Evolutionary conservation across 2,113 vertebrate genomes (phyloP).

Genomic region (Oncorhynchus nerka): DNA sequence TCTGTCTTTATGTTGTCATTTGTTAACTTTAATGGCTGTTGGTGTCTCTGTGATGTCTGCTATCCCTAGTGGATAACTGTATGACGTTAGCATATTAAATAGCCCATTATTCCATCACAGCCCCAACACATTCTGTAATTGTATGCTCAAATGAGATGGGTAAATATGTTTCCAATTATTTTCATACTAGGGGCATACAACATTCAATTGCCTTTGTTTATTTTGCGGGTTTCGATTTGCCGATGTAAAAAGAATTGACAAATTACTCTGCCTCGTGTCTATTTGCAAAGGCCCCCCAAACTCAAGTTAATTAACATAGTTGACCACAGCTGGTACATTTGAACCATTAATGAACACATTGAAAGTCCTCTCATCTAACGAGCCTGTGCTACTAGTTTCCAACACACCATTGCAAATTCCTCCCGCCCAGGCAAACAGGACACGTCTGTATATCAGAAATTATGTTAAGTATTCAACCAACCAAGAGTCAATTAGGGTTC

Average conservation of each 20-base stretch:
- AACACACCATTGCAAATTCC: no score
- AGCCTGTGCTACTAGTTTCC: neutral
- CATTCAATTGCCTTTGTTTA: neutral
- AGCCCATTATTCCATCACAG: neutral
- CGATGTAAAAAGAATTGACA: neutral
- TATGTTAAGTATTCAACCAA: conserved; percentile 48
- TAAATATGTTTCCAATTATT: conserved; percentile 9
- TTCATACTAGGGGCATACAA: neutral
- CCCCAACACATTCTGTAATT: neutral
- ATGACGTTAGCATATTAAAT: neutral
- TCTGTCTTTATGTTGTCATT: conserved; percentile 29
- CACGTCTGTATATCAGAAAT: no score
- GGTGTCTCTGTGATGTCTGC: neutral
- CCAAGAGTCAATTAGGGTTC: conserved; percentile 53
- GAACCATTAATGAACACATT: conserved; percentile 4
- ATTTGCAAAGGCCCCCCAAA: neutral
- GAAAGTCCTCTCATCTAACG: conserved; percentile 4
- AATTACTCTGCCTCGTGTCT: neutral
- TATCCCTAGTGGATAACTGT: neutral
- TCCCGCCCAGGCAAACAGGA: no score
- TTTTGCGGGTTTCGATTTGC: neutral
- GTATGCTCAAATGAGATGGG: neutral
- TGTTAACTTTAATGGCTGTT: conserved; percentile 38
- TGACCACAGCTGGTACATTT: conserved; percentile 18
- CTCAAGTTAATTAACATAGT: conserved; percentile 23